Evolutionary conservation across 1,140 invertebrate genomes (phyloP).

Genomic region (Campoletis sonorensis): DNA sequence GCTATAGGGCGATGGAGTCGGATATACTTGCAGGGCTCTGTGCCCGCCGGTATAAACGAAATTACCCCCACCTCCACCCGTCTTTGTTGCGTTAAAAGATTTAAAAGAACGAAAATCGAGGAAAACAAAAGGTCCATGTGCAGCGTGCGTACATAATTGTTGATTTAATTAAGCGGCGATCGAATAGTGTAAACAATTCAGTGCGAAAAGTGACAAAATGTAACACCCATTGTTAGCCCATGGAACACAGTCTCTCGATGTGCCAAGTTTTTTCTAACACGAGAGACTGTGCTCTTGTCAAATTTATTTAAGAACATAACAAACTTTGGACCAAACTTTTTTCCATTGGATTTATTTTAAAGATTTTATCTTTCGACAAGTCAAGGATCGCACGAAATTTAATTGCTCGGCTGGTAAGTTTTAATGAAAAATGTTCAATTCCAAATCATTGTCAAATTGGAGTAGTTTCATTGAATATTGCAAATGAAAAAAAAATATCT

Average conservation of each 20-base stretch:
- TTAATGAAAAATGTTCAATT: too few species aligned
- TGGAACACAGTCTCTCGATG: background rate
- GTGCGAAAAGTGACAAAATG: background rate
- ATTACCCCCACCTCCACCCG: conserved; percentile 71
- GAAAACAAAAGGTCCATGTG: conserved; percentile 41
- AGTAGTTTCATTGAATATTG: too few species aligned
- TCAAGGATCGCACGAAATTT: too few species aligned
- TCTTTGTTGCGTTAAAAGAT: conserved; percentile 59
- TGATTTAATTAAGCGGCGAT: conserved; percentile 14
- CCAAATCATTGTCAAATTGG: too few species aligned
- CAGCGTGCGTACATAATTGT: conserved; percentile 45
- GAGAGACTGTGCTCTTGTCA: background rate
- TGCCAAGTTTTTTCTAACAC: background rate
- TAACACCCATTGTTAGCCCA: background rate
- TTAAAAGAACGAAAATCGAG: conserved; percentile 35
- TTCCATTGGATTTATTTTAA: too few species aligned
- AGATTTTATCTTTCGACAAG: too few species aligned
- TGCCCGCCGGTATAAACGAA: conserved; percentile 74
- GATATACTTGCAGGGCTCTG: conserved; percentile 75
- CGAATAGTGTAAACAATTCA: background rate
- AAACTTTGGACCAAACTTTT: too few species aligned
- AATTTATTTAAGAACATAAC: background rate
- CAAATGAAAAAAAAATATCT: too few species aligned
- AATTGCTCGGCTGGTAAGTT: too few species aligned
- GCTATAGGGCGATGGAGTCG: conserved; percentile 73